Evolutionary conservation across 2,113 vertebrate species (phyloP), one percentile per base, ranked within the genome.

Genomic region (Peromyscus californicus): DNA sequence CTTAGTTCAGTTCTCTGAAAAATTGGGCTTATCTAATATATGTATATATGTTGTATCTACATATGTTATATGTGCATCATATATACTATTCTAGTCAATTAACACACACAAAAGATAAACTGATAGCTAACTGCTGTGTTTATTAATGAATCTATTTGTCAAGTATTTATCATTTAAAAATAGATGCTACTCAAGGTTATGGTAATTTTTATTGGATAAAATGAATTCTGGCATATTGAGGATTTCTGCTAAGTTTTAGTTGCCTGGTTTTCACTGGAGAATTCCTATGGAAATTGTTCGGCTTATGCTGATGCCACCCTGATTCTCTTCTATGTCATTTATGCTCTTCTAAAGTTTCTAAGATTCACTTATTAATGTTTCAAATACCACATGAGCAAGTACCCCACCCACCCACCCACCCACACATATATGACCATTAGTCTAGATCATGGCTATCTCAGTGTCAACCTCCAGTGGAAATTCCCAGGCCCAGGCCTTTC

Each of bases 271-370:
- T 69, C 84, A 84, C 78, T 93, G 85, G 70, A 69, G 82, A 95
- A 76, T 91, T 91, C 85, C 94, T 80, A 94, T 45, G 45, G 29
- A 93, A 92, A 96, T 54, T 85, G 79, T 96, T 90, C 54, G 45
- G 45, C 54, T 96, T 82, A 65, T 82, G 33, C 65, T 76, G 54
- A 95, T 85, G 15, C 54, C 59, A 87, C 79, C 91, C 78, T 80
- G 90, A 80, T 65, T 97, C 69, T 95, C 29, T 96, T 82, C 61
- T 69, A 17, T 67, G 36, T 92, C 48, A 75, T 83, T 75, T 87
- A 54, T 88, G 51, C 15, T 95, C 92, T 91, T 87, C 59, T 67
- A 94, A 94, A 94, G 48, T 42, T 22, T 9, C 93, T 78, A 39
- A 33, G 4, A 26, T 48, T 78, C 36, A 83, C 90, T 92, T 79